Base-by-base conservation (phyloP, 1,140 invertebrate species). In the Nasonia giraulti region DNA sequence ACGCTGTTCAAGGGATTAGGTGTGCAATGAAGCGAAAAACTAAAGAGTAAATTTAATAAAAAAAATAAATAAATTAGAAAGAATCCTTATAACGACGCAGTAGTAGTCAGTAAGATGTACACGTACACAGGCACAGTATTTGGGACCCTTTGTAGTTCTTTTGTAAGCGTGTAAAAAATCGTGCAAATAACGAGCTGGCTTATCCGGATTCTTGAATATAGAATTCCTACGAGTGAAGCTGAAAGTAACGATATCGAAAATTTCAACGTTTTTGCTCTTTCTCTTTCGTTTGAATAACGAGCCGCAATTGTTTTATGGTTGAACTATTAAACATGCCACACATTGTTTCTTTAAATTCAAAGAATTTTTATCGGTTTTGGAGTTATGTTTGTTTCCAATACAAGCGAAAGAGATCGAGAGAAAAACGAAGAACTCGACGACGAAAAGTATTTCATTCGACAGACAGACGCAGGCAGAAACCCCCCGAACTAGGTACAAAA, bases 101-200 rank as follows among this genome's bases (percentile, higher is more conserved):
- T 82, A 75, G 47, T 23, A 75, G 47, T 23, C 31, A n/a, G 50
- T 82, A 62, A 75, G 0, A 75, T 31, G 27, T 6, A 78, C 76
- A 62, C 55, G 6, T 62, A 62, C 55, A 62, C 62, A 78, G 47
- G 47, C 23, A 86, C 79, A 87, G 84, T 86, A 87, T 86, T 87
- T 85, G 87, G 86, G 86, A 88, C 87, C 87, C 82, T 85, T 86
- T 76, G 75, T 87, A 87, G 84, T 74, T 55, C 3, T 87, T 87
- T 86, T 86, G 20, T 83, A 86, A 83, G 69, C 10, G 47, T 23
- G 27, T 2, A 11, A n/a, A 71, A 50, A 14, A 23, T 69, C 14
- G 62, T 23, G 33, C 14, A 5, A 2, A 50, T 50, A 50, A 82
- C 27, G 33, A 44, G 33, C 7, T 17, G 62, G 82, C 76, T 78